Evolutionary conservation across 2,888 invertebrate species (phyloP).

Genomic region (Apamea sordens): DNA sequence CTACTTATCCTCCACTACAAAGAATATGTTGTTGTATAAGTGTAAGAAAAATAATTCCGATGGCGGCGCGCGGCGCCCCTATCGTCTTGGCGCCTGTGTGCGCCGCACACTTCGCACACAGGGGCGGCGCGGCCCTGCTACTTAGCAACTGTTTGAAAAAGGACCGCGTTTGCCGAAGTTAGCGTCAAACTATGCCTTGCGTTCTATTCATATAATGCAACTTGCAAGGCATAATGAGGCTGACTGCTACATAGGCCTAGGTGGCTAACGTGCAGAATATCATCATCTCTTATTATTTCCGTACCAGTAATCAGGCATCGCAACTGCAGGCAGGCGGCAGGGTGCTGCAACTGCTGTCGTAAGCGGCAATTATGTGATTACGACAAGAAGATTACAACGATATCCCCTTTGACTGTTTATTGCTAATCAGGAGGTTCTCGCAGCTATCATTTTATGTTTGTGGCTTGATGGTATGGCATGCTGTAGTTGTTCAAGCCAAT

Average conservation of each 20-base stretch:
- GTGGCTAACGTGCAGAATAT: not conserved
- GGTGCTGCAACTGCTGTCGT: not conserved
- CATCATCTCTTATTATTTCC: not conserved
- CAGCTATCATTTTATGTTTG: not conserved
- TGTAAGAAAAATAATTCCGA: too few species aligned
- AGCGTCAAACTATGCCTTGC: not conserved
- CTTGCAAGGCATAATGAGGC: not conserved
- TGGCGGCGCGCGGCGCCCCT: too few species aligned
- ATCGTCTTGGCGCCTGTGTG: too few species aligned
- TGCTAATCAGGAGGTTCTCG: constrained; percentile 1
- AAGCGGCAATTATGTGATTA: constrained; percentile 23
- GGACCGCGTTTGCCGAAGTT: not conserved
- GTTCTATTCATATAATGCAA: not conserved
- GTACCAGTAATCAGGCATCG: not conserved
- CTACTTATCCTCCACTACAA: too few species aligned
- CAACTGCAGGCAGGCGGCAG: not conserved
- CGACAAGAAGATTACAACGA: constrained; percentile 12
- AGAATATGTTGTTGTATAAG: too few species aligned
- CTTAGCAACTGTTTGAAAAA: not conserved
- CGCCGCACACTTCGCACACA: too few species aligned
- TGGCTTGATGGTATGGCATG: not conserved
- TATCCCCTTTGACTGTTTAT: constrained; percentile 16
- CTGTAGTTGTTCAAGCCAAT: not conserved
- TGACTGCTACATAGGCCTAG: not conserved
- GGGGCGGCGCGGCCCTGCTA: too few species aligned